Conservation (phyloP, 2,113 vertebrate species). For the Dipodomys ordii region DNA sequence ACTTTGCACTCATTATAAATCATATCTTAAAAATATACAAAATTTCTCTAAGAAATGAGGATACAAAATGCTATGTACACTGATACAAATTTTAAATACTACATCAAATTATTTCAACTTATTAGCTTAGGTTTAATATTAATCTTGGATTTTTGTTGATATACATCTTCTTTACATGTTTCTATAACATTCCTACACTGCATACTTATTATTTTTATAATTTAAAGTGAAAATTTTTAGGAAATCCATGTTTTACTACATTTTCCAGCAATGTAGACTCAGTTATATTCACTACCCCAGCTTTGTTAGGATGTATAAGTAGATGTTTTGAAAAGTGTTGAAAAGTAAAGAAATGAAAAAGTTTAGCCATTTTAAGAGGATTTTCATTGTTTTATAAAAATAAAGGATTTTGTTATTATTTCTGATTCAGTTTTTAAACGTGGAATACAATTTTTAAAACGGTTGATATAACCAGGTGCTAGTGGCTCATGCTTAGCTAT, state of each 20-base stretch:
- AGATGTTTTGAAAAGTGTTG: background rate
- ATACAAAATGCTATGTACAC: background rate
- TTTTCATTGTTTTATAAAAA: conserved; percentile 36
- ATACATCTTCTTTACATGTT: conserved; percentile 2
- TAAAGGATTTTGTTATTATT: background rate
- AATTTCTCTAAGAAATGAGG: conserved; percentile 34
- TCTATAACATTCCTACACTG: background rate
- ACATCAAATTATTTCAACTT: background rate
- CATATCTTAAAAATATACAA: conserved; percentile 23
- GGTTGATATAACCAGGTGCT: background rate
- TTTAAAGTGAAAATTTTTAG: background rate
- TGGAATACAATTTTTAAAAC: background rate
- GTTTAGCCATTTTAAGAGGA: background rate
- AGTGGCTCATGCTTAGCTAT: no score
- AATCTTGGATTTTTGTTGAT: conserved; percentile 2
- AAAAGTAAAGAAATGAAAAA: background rate
- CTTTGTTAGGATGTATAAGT: background rate
- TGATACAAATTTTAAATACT: background rate
- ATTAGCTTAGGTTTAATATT: background rate
- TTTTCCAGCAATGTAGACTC: background rate
- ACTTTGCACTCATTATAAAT: conserved; percentile 12
- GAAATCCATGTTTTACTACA: background rate
- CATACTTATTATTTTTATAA: background rate
- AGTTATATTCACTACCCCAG: background rate
- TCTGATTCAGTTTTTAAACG: background rate